A percentile compares a stretch with the other conserved stretches of the same genome.
Evolutionary conservation across 2,888 invertebrate genomes (phyloP).

Genomic region (Notodonta dromedarius): DNA sequence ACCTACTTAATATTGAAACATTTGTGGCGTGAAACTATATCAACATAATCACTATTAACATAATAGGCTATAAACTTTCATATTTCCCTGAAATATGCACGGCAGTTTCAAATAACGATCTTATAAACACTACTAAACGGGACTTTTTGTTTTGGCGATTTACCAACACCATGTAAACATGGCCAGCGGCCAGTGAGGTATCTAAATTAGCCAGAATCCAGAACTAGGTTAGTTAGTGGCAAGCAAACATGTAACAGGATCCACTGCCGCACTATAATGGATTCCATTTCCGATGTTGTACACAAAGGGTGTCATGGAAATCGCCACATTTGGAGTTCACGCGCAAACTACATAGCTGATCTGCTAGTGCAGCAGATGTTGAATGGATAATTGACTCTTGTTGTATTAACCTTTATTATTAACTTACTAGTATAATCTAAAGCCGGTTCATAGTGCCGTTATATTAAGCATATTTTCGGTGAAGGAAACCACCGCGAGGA

Average conservation of each 20-base stretch:
- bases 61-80: too few species aligned
- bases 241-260: constrained; percentile 42
- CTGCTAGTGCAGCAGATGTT: constrained; percentile 7
- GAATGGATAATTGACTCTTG: constrained; percentile 46
- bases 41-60: too few species aligned
- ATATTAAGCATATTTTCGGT: too few species aligned
- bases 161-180: constrained; percentile 4
- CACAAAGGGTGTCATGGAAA: constrained; percentile 48
- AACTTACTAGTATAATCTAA: too few species aligned
- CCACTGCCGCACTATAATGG: constrained; percentile 4
- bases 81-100: too few species aligned
- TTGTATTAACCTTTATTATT: too few species aligned
- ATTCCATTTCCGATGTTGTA: constrained; percentile 35
- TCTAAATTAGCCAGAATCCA: constrained; percentile 21
- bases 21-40: too few species aligned
- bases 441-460: too few species aligned
- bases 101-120: constrained; percentile 6
- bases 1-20: too few species aligned
- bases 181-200: background rate
- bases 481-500: too few species aligned
- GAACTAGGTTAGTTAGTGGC: constrained; percentile 43
- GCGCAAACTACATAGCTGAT: constrained; percentile 22
- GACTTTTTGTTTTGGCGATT: constrained; percentile 3
- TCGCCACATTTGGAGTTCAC: constrained; percentile 47
- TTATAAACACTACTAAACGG: background rate